Conservation (phyloP, 2,888 invertebrate species). For the Drosophila formosana region DNA sequence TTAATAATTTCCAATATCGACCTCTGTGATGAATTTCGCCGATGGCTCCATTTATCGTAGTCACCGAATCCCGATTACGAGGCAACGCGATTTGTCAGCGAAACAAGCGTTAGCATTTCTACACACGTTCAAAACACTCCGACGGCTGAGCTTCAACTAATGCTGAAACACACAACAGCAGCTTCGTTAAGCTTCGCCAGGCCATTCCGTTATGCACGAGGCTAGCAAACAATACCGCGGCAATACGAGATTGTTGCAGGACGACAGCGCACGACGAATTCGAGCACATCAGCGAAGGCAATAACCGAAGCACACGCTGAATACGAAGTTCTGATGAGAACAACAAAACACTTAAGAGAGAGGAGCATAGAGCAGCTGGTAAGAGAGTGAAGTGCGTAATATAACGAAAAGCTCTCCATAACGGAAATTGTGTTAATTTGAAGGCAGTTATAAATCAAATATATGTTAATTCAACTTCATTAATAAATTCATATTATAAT, state of each 20-base stretch:
- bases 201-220: slow-evolving; percentile 9
- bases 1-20: slow-evolving; percentile 1
- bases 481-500: not conserved
- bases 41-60: slow-evolving; percentile 11
- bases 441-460: not conserved
- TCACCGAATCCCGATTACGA: slow-evolving; percentile 45
- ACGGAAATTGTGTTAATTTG: not conserved
- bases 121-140: slow-evolving; percentile 82
- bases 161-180: slow-evolving; percentile 56
- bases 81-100: slow-evolving; percentile 52
- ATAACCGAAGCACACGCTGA: slow-evolving; percentile 37
- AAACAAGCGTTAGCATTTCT: slow-evolving; percentile 67
- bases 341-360: not conserved
- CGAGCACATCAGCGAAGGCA: slow-evolving; percentile 25
- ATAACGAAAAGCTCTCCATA: not conserved
- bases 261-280: slow-evolving; percentile 27
- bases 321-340: slow-evolving; percentile 19
- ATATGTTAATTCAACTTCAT: not conserved
- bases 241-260: slow-evolving; percentile 17
- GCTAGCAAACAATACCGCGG: slow-evolving; percentile 14
- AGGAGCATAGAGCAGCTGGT: not conserved
- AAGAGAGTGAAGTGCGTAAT: not conserved
- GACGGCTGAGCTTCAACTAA: slow-evolving; percentile 85
- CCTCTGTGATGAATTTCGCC: not conserved
- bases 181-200: slow-evolving; percentile 46